Evolutionary conservation across 2,888 invertebrate genomes (phyloP), one percentile per base, ranked within the genome.

Genomic region (Osmoderma eremita): DNA sequence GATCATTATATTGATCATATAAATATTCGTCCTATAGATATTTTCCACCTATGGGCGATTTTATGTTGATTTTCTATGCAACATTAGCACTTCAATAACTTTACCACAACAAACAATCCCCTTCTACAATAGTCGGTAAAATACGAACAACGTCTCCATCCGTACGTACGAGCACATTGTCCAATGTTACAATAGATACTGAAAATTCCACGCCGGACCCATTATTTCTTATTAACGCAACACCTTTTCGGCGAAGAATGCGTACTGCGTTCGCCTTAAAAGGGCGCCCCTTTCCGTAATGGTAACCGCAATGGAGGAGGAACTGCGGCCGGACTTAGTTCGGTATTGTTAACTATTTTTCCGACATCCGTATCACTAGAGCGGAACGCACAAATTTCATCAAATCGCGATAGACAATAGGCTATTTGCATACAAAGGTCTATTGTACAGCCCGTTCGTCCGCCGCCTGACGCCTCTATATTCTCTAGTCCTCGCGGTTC

Each of bases 361-460:
- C 70, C 65, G 67, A 49, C 66, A 64, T 67, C 63, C 61, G 56
- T 68, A 68, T 69, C 71, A 69, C 70, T 70, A 69, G 71, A 74
- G 75, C 72, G 72, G 70, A 76, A 75, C 74, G 70, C 72, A 73
- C 73, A 74, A 75, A 76, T 75, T 76, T 74, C 73, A 73, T 75
- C 75, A 75, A 73, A 74, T 75, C 73, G 73, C 72, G 30, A 72
- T 72, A 74, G 72, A 76, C 75, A 76, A 76, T 75, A 65, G 71
- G 63, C 68, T 64, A 76, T 76, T 76, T 75, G 74, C 76, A 76
- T 76, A 76, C 76, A 76, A 76, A 76, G 76, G 72, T 75, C 76
- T 68, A 76, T 76, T 76, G 76, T 76, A 70, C 72, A 71, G 72
- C 74, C 67, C 69, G 69, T 67, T 70, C 71, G 70, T 67, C 17